Percentiles rank a stretch among this genome's conserved stretches.
phyloP scores from a whole-genome alignment of 2,113 vertebrate genomes.

The Bettongia penicillata region DNA sequence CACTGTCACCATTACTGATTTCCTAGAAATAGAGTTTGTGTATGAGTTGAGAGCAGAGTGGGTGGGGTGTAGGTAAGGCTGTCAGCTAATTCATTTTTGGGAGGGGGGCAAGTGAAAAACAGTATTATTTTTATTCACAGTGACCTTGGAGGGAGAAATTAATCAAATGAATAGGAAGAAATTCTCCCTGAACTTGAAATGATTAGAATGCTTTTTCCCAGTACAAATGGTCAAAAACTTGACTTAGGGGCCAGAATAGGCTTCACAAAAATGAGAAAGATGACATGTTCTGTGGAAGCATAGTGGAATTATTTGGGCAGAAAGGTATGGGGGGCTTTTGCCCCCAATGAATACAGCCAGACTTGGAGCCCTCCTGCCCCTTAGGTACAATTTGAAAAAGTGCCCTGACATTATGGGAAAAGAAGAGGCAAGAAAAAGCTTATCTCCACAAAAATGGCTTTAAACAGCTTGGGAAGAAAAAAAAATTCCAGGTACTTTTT shows the following conservation, averaged over 20 bases:
- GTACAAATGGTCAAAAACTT: neutral
- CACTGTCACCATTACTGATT: neutral
- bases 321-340: neutral
- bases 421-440: neutral
- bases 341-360: neutral
- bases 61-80: neutral
- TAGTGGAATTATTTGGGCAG: neutral
- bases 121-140: neutral
- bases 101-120: neutral
- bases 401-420: neutral
- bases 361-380: neutral
- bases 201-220: neutral
- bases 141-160: neutral
- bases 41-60: neutral
- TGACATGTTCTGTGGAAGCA: neutral
- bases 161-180: neutral
- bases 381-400: neutral
- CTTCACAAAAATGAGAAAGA: neutral
- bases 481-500: neutral
- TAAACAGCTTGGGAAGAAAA: neutral
- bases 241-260: neutral
- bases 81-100: neutral
- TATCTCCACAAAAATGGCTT: neutral
- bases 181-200: neutral
- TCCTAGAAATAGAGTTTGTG: neutral